phyloP scores from a whole-genome alignment of 2,888 invertebrate genomes.

The Emmelina monodactyla region DNA sequence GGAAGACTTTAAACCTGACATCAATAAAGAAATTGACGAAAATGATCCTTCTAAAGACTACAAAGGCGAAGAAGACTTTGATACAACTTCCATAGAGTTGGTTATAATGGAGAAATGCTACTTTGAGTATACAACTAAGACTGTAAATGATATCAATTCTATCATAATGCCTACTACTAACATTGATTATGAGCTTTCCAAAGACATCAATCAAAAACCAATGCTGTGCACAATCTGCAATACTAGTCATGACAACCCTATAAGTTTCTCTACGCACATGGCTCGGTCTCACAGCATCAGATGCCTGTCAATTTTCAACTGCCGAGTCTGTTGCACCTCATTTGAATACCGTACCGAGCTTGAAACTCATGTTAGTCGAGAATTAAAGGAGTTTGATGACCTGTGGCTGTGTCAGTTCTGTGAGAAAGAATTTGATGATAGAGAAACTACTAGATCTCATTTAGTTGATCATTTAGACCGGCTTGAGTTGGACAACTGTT shows the following conservation, averaged over 20 bases:
- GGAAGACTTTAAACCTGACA: slow-evolving; percentile 19
- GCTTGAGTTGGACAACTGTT: slow-evolving; percentile 47
- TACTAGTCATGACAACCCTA: slow-evolving; percentile 24
- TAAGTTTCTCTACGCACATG: slow-evolving; percentile 35
- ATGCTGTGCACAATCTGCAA: slow-evolving; percentile 40
- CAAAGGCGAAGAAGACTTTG: slow-evolving; percentile 49
- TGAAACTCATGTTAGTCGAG: slow-evolving; percentile 31
- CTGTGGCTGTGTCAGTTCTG: slow-evolving; percentile 62
- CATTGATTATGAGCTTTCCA: slow-evolving; percentile 31
- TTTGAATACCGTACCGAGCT: slow-evolving; percentile 42
- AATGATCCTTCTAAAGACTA: slow-evolving; percentile 20
- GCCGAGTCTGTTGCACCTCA: slow-evolving; percentile 42
- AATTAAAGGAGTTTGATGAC: slow-evolving; percentile 46
- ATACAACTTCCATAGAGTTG: slow-evolving; percentile 49
- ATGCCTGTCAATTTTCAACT: slow-evolving; percentile 35
- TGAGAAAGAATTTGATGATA: slow-evolving; percentile 49
- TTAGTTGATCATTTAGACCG: slow-evolving; percentile 39
- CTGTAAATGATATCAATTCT: slow-evolving; percentile 29
- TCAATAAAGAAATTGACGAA: slow-evolving; percentile 13
- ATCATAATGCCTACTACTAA: slow-evolving; percentile 26
- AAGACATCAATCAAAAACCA: slow-evolving; percentile 23
- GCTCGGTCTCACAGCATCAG: slow-evolving; percentile 43
- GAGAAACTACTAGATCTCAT: slow-evolving; percentile 37
- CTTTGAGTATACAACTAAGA: slow-evolving; percentile 37
- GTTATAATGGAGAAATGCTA: slow-evolving; percentile 48